Evolutionary conservation across 2,797 vertebrate genomes (phyloP), one percentile per base, ranked within the genome.

Genomic region (Saxicola maurus): DNA sequence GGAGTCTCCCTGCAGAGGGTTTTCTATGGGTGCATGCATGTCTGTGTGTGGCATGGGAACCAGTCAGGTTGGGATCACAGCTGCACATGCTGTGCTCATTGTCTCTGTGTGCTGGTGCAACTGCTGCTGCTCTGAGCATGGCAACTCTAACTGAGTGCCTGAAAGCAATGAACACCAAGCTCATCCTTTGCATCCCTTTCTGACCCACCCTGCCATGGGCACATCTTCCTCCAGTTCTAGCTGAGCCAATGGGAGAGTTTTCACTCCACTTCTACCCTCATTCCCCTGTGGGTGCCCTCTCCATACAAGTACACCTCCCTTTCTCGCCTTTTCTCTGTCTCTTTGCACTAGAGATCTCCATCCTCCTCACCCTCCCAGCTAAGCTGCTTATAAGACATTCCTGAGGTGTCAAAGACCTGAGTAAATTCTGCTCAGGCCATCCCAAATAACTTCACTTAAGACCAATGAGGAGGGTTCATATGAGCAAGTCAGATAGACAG

Each of bases 81-180:
- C 43, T 40, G 13, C n/a, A 13, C 2, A 0, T 4, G 10, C 21
- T 55, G 15, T 5, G 5, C 56, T 28, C 56, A 3, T 42, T 11
- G 0, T 8, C 38, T 74, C 40, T 10, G 3, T 9, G 9, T 5
- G 9, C 28, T 5, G 6, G 17, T 9, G 30, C 71, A 79, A 3
- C 30, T 11, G 52, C 42, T 43, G 42, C 42, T 43, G 42, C 42
- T 21, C 42, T 43, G 42, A 43, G 42, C 19, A 13, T 24, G 46
- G 27, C 16, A 38, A 3, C 18, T 49, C 28, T 3, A 42, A 42
- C 42, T 20, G 24, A 52, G 27, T 28, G 30, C 33, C 65, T n/a
- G 17, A 67, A 60, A 56, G 38, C 20, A 46, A 55, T 4, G 11
- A 31, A 23, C 28, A 51, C 19, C 46, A 11, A 21, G 5, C 21